Conservation (phyloP, 2,888 invertebrate species). For the Diaperis boleti region DNA sequence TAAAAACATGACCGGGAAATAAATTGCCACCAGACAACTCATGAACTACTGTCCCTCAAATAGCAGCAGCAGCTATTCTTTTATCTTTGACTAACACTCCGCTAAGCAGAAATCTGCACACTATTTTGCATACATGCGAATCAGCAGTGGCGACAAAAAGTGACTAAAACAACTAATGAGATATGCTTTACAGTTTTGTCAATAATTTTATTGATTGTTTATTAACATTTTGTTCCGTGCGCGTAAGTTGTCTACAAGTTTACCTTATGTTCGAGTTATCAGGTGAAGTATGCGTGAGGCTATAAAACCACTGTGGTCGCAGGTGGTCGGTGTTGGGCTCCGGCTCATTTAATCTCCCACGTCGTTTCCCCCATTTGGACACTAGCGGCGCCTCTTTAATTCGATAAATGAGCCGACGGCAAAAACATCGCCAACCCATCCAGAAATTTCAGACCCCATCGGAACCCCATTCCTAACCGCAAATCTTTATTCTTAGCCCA, state of each 20-base stretch:
- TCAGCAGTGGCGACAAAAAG: too few relatives aligned
- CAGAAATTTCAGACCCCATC: constrained; percentile 24
- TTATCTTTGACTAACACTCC: too few relatives aligned
- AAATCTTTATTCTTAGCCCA: constrained; percentile 29
- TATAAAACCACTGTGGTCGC: constrained; percentile 38
- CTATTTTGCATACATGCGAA: too few relatives aligned
- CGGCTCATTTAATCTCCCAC: constrained; percentile 41
- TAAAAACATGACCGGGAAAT: too few relatives aligned
- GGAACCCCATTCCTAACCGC: constrained; percentile 20
- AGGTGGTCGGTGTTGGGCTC: constrained; percentile 40
- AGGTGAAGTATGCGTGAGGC: constrained; percentile 33
- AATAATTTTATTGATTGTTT: too few relatives aligned
- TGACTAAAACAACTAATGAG: too few relatives aligned
- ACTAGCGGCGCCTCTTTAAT: constrained; percentile 48
- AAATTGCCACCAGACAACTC: too few relatives aligned
- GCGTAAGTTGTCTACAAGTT: constrained; percentile 23
- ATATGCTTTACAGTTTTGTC: too few relatives aligned
- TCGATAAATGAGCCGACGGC: constrained; percentile 46
- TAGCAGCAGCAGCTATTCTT: too few relatives aligned
- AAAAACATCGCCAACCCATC: constrained; percentile 33
- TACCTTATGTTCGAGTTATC: constrained; percentile 23
- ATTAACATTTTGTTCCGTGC: too few relatives aligned
- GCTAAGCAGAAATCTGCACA: too few relatives aligned
- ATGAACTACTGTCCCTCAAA: too few relatives aligned
- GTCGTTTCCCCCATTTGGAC: constrained; percentile 45